phyloP scores from a whole-genome alignment of 1,140 invertebrate genomes.

The Drosophila burlai region DNA sequence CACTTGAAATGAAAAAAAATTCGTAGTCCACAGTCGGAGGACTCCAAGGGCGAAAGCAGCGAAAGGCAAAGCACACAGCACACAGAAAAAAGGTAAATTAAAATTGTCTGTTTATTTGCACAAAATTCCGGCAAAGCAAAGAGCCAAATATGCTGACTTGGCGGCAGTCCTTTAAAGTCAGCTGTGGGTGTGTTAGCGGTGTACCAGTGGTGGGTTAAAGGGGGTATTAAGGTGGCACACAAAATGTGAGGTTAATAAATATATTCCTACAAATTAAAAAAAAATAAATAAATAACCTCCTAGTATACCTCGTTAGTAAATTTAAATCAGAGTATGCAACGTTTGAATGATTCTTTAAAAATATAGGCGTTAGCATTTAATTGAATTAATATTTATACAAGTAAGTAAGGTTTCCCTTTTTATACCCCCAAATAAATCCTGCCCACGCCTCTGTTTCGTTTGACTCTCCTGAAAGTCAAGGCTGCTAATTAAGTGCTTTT shows the following conservation, averaged over 20 bases:
- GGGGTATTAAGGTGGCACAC: not conserved
- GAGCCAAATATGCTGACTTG: conserved; percentile 54
- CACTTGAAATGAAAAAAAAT: conserved; percentile 74
- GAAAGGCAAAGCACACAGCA: conserved; percentile 33
- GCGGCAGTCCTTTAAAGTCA: conserved; percentile 57
- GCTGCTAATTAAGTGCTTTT: conserved; percentile 80
- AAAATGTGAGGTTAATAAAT: not conserved
- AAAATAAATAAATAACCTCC: too few species aligned
- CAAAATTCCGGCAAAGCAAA: conserved; percentile 62
- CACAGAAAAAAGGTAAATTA: conserved; percentile 76
- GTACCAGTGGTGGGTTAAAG: not conserved
- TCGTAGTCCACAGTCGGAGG: not conserved
- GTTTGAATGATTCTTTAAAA: too few species aligned
- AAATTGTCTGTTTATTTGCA: conserved; percentile 81
- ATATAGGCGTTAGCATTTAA: not conserved
- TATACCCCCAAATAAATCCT: conserved; percentile 2
- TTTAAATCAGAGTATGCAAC: too few species aligned
- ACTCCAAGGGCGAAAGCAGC: conserved; percentile 23
- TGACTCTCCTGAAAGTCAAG: conserved; percentile 67
- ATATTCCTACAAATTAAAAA: accelerated
- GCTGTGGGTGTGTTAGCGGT: not conserved
- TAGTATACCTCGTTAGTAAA: too few species aligned
- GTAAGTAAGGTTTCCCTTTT: not conserved
- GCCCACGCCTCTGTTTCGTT: not conserved
- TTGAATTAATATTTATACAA: not conserved